Percentiles rank a stretch among this genome's conserved stretches.
These are phyloP conservation scores for Pristionchus mayeri DNA, from an alignment of 2,888 invertebrate species.

Conservation along the genomic window DNA sequence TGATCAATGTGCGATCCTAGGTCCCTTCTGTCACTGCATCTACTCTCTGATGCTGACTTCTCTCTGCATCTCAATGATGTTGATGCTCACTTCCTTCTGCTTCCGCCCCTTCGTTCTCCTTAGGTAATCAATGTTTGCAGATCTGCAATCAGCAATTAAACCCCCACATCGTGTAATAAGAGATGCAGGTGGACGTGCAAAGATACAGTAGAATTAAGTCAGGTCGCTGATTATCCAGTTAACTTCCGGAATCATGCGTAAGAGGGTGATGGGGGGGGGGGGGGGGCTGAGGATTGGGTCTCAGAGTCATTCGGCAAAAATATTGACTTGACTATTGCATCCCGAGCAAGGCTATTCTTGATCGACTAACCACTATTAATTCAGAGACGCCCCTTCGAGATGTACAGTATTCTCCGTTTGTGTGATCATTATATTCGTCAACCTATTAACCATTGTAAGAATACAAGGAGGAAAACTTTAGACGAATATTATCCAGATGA, in stretches of 20 bases:
- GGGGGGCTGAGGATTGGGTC: neutral
- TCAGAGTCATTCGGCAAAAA: neutral
- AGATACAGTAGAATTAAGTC: too few relatives aligned
- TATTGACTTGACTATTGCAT: too few relatives aligned
- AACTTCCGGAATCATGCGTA: too few relatives aligned
- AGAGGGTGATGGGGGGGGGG: too few relatives aligned
- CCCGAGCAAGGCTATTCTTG: too few relatives aligned
- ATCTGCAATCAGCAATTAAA: too few relatives aligned
- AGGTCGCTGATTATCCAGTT: too few relatives aligned
- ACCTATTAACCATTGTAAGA: neutral
- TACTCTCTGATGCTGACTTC: conserved; percentile 24
- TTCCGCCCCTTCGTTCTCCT: neutral
- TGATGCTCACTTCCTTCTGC: neutral
- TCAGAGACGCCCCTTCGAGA: neutral
- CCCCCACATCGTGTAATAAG: too few relatives aligned
- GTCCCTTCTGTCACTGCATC: conserved; percentile 11
- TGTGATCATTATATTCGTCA: neutral
- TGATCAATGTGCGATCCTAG: too few relatives aligned
- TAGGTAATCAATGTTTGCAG: too few relatives aligned
- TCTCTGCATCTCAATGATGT: conserved; percentile 30
- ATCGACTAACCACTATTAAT: too few relatives aligned
- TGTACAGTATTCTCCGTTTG: neutral
- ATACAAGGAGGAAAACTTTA: neutral
- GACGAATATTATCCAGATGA: neutral
- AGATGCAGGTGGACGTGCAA: too few relatives aligned